These are phyloP conservation scores for Bujurquina vittata DNA, from an alignment of 2,113 vertebrate species.

Conservation along the genomic window DNA sequence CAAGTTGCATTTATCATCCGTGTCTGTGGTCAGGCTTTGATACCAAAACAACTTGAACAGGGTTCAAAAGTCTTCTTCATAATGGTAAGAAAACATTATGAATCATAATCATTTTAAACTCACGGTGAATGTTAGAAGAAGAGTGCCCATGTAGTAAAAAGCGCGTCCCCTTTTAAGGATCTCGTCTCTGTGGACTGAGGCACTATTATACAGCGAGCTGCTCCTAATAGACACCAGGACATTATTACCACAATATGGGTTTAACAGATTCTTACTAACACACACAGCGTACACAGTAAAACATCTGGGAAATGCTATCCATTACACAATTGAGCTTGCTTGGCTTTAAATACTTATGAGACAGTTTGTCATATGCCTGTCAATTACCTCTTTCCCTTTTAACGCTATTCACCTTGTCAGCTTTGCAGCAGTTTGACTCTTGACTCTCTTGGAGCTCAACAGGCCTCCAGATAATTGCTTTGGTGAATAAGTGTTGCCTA, in stretches of 20 bases:
- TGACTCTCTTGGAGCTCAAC: conserved; percentile 17
- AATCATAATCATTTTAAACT: neutral
- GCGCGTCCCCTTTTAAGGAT: neutral
- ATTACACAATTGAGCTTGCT: neutral
- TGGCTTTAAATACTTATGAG: neutral
- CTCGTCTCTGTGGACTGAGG: neutral
- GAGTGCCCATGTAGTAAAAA: neutral
- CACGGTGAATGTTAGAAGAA: neutral
- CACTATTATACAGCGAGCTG: neutral
- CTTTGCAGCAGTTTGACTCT: neutral
- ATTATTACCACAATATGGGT: neutral
- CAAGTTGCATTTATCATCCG: neutral
- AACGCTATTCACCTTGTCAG: neutral
- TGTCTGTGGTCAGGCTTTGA: neutral
- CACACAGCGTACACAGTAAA: neutral
- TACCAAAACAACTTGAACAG: neutral
- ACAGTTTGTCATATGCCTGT: neutral
- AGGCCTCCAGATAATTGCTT: conserved; percentile 20
- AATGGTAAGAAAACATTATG: neutral
- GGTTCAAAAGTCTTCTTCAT: neutral
- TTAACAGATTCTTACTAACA: neutral
- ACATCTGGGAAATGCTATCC: neutral
- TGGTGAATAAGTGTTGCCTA: conserved; percentile 32
- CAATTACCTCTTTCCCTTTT: neutral
- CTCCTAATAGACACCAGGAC: neutral